These are phyloP conservation scores for Danio albolineatus DNA, from an alignment of 2,797 vertebrate genomes.

Conservation along the genomic window DNA sequence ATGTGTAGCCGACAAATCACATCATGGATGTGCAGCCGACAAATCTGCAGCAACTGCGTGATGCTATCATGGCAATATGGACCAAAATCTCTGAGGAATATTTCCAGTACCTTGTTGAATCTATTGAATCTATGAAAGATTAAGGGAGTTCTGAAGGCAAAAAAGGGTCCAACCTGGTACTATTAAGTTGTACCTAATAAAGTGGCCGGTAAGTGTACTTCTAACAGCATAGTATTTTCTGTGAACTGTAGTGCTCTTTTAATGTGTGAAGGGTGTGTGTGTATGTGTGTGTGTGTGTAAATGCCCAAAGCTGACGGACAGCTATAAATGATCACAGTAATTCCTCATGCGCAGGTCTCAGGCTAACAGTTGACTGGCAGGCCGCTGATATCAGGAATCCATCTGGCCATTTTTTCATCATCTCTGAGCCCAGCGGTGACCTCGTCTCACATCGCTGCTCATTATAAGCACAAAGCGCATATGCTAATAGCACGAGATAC, in stretches of 20 bases:
- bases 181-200: too few species aligned
- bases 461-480: conserved; percentile 43
- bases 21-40: too few species aligned
- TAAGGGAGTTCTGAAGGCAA: too few species aligned
- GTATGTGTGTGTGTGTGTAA: conserved; percentile 8
- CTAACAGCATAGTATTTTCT: not conserved
- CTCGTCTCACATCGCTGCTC: conserved; percentile 36
- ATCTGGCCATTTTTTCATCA: conserved; percentile 40
- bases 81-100: too few species aligned
- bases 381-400: conserved; percentile 17
- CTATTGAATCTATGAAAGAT: too few species aligned
- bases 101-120: too few species aligned
- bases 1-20: too few species aligned
- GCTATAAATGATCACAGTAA: conserved; percentile 27
- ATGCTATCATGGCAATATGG: too few species aligned
- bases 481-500: conserved; percentile 41
- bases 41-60: too few species aligned
- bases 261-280: not conserved
- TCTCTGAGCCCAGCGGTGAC: conserved; percentile 28
- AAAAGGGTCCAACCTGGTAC: too few species aligned
- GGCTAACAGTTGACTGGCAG: conserved; percentile 19
- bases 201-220: too few species aligned
- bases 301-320: conserved; percentile 19
- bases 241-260: not conserved
- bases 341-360: conserved; percentile 6